Base-by-base conservation (phyloP, 2,888 invertebrate genomes). In the Nasonovia ribisnigri region DNA sequence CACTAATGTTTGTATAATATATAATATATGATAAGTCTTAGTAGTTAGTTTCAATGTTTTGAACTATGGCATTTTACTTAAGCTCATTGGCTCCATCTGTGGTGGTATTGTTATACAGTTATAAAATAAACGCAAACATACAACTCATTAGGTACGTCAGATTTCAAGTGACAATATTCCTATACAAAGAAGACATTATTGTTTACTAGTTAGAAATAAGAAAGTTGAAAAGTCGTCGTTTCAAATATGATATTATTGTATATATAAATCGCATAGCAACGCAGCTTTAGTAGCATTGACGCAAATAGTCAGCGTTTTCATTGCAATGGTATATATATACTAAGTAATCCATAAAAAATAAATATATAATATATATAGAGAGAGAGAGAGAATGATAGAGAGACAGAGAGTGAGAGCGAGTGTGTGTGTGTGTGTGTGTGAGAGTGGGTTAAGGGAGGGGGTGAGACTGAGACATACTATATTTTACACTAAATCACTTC, bases 401-500 rank as follows among this genome's bases (percentile, higher is more conserved):
- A n/a, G n/a, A n/a, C n/a, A n/a, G n/a, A 57, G 43, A 54, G 29
- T 57, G n/a, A 43, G 1, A 84, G 60, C 36, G 77, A 77, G 77
- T 36, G n/a, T 4, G 67, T 4, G 13, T 11, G 3, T 3, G 5
- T 36, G 0, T 10, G 20, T 36, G 36, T 6, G 77, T n/a, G 16
- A 20, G 36, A 77, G 16, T 36, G 20, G n/a, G 77, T 20, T 54
- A 91, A 11, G 36, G 16, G 16, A 0, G 57, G 3, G 0, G 48
- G 26, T 60, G 5, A 42, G 29, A 86, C 46, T 48, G 92, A 87
- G 46, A 60, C 51, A 51, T 84, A 86, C 57, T 26, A 43, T 84
- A 60, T 93, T 93, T 89, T 57, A 46, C 42, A 84, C 46, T 54
- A 77, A 29, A 46, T 57, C 77, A 67, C 51, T 48, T 92, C 88